Evolutionary conservation across 2,797 vertebrate genomes (phyloP), one percentile per base, ranked within the genome.

Genomic region (Sternarchorhynchus goeldii): DNA sequence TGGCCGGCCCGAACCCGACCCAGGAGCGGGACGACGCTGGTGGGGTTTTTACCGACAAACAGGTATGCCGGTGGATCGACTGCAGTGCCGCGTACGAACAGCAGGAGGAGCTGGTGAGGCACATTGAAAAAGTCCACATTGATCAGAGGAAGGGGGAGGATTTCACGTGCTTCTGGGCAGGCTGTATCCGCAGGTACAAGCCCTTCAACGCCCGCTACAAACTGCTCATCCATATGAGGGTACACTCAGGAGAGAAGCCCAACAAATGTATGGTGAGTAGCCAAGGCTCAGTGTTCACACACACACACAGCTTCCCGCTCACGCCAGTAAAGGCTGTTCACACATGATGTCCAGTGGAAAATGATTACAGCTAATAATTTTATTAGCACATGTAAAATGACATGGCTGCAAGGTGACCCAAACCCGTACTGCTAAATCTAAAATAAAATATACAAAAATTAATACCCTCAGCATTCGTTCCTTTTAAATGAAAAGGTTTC

Each of bases 161-260:
- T 91, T 99, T 99, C 91, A 98, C 97, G 88, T 99, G 98, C 89
- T 99, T 99, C 92, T 99, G 98, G 98, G 95, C 96, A 0, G 97
- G 97, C 83, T 99, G 98, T 41, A 95, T 97, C 81, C 95, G 98
- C 39, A 95, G 97, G 53, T 97, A 98, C 88, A 98, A 99, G 85
- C 97, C 98, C 85, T 99, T 99, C 93, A 99, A 99, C 14, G 98
- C 98, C 64, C 98, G 98, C 86, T 99, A 99, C 93, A 99, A 99
- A 91, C 94, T 99, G 89, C 95, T 99, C 86, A 99, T 99, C 90
- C 98, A 99, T 88, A 99, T 99, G 97, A 95, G 97, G 82, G 98
- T 99, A 86, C 98, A 99, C 91, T 99, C 98, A 0, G 98, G 98
- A 62, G 98, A 99, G 90, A 99, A 99, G 88, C 98, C 98, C 64